A percentile compares a stretch with the other conserved stretches of the same genome.
These are phyloP conservation scores for Montipora cactus DNA, from an alignment of 64 coral and sea anemone genomes.

Conservation along the genomic window DNA sequence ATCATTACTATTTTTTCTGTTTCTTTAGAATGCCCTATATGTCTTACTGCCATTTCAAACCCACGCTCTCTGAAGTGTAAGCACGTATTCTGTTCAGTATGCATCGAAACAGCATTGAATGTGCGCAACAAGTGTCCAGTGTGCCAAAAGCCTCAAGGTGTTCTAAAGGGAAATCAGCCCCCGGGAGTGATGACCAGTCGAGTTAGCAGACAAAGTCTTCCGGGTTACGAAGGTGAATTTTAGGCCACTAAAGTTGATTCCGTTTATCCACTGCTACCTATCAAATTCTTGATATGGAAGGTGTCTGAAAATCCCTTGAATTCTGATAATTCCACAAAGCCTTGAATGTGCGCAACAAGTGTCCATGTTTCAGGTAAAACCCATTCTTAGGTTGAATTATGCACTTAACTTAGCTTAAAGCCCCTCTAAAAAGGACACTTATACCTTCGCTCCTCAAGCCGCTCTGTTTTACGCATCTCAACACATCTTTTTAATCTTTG, in stretches of 20 bases:
- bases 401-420: no score
- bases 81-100: constrained; percentile 74
- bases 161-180: constrained; percentile 55
- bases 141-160: background rate
- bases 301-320: no score
- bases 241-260: background rate
- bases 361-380: no score
- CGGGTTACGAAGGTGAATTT: constrained; percentile 49
- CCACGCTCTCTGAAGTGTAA: constrained; percentile 72
- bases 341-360: no score
- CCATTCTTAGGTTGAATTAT: no score
- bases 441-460: no score
- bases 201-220: constrained; percentile 15
- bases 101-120: constrained; percentile 59
- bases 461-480: no score
- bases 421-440: no score
- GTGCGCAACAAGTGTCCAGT: background rate
- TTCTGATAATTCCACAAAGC: no score
- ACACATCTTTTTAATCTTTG: no score
- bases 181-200: constrained; percentile 46
- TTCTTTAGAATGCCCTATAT: constrained; percentile 43
- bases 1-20: background rate
- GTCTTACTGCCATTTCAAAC: constrained; percentile 11
- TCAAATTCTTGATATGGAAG: no score
- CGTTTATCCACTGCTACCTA: no score